Evolutionary conservation across 1,140 invertebrate genomes (phyloP).

Genomic region (Pteromalus puparum): DNA sequence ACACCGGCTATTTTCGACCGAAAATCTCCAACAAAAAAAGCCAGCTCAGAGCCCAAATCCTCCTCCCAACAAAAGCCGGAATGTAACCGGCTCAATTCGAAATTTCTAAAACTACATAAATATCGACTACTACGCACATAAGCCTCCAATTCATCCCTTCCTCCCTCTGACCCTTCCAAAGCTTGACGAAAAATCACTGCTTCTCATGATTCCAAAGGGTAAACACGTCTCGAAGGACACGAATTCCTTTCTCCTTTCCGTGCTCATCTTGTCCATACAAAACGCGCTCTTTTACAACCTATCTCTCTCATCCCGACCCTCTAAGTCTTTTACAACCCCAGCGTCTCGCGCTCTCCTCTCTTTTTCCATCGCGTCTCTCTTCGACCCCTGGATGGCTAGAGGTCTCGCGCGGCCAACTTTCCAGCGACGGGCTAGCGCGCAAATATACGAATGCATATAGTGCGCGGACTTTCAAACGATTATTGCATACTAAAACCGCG

Average conservation of each 20-base stretch:
- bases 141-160: no score
- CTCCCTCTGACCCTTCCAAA: background rate
- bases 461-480: slow-evolving; percentile 23
- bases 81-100: no score
- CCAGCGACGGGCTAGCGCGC: background rate
- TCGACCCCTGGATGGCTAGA: slow-evolving; percentile 21
- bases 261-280: slow-evolving; percentile 2
- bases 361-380: slow-evolving; percentile 34
- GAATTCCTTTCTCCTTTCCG: background rate
- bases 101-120: no score
- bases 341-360: background rate
- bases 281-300: slow-evolving; percentile 1
- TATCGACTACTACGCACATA: no score
- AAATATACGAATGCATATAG: slow-evolving; percentile 9
- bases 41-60: background rate
- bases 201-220: background rate
- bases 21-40: background rate
- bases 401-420: slow-evolving; percentile 24
- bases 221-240: slow-evolving; percentile 24
- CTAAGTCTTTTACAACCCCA: slow-evolving; percentile 23
- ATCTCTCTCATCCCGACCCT: background rate
- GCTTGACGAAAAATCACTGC: slow-evolving; percentile 1
- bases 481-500: slow-evolving; percentile 35
- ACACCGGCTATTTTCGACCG: no score
- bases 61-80: background rate